These are phyloP conservation scores for Plebejus argus DNA, from an alignment of 2,888 invertebrate species.

Conservation along the genomic window DNA sequence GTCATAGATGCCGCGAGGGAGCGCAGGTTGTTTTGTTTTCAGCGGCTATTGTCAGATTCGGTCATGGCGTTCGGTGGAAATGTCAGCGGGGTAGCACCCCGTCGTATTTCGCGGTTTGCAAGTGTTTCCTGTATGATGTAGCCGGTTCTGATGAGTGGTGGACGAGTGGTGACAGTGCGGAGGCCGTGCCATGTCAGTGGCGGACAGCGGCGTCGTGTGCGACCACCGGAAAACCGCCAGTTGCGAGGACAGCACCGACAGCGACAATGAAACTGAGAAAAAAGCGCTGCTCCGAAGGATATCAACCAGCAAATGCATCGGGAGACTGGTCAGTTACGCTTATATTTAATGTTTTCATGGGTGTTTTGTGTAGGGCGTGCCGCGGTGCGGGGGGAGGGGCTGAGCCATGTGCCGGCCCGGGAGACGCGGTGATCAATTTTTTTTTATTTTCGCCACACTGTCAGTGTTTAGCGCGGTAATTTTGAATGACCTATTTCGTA, in stretches of 20 bases:
- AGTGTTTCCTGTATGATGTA: slow-evolving; percentile 75
- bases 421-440: slow-evolving; percentile 55
- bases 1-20: slow-evolving; percentile 53
- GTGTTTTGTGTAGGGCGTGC: slow-evolving; percentile 57
- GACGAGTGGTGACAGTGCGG: slow-evolving; percentile 61
- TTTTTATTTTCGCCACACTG: slow-evolving; percentile 52
- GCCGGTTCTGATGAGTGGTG: slow-evolving; percentile 63
- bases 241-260: slow-evolving; percentile 83
- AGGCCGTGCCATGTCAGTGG: slow-evolving; percentile 72
- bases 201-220: slow-evolving; percentile 54
- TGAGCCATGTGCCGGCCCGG: slow-evolving; percentile 58
- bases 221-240: slow-evolving; percentile 61
- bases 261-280: slow-evolving; percentile 91
- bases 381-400: slow-evolving; percentile 50
- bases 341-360: neutral
- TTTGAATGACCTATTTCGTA: slow-evolving; percentile 46
- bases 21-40: slow-evolving; percentile 75
- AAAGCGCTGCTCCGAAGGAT: slow-evolving; percentile 89
- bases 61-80: slow-evolving; percentile 76
- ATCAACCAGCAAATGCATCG: slow-evolving; percentile 91
- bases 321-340: slow-evolving; percentile 83
- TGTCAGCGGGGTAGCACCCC: slow-evolving; percentile 69
- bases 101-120: slow-evolving; percentile 63
- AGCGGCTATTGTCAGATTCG: slow-evolving; percentile 67
- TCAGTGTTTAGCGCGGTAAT: slow-evolving; percentile 48